Evolutionary conservation across 2,797 vertebrate species (phyloP).

Genomic region (Alca torda): DNA sequence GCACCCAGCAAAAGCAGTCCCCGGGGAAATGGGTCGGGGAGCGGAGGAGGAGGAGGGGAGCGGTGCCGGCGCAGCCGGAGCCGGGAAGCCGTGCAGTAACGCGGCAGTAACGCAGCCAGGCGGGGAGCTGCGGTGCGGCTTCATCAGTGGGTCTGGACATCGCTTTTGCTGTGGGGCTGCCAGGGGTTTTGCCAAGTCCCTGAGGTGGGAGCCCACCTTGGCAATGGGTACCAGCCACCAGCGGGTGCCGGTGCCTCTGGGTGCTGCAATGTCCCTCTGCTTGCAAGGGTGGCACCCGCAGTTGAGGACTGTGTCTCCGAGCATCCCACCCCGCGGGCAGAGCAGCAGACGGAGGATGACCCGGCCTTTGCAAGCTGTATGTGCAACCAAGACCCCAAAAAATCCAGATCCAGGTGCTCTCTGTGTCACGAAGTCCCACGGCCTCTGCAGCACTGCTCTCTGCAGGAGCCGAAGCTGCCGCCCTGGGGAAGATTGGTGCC

Average conservation of each 20-base stretch:
- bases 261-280: neutral
- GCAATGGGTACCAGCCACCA: accelerated
- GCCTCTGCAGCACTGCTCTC: neutral
- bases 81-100: accelerated
- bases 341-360: neutral
- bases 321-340: accelerated
- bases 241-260: neutral
- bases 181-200: accelerated
- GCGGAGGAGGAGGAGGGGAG: neutral
- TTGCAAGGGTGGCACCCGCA: neutral
- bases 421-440: accelerated
- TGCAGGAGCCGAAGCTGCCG: neutral
- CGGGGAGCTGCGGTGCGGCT: accelerated
- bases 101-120: neutral
- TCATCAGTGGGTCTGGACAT: accelerated
- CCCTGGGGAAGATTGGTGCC: no score
- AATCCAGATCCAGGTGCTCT: accelerated
- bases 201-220: neutral
- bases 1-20: neutral
- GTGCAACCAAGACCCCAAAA: neutral
- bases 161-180: accelerated
- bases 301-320: accelerated
- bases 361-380: neutral
- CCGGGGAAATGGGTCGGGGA: neutral
- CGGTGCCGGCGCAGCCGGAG: neutral